Conservation (phyloP, 2,797 vertebrate genomes). For the Streptopelia turtur region DNA sequence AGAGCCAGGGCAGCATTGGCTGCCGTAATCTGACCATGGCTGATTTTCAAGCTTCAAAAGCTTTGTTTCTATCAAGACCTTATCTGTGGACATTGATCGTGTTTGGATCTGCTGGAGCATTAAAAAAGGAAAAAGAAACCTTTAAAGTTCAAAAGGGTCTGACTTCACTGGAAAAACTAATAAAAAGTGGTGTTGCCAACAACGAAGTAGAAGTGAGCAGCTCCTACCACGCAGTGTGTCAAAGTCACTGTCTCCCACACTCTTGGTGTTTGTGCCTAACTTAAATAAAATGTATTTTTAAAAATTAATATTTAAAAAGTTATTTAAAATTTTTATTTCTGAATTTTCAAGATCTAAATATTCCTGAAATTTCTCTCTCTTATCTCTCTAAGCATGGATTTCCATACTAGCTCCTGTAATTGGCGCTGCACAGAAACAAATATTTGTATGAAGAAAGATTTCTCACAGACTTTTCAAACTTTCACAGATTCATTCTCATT, state of each 20-base stretch:
- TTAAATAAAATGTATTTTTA: not conserved
- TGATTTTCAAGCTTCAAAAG: conserved; percentile 46
- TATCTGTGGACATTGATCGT: conserved; percentile 23
- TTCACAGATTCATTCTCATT: not conserved
- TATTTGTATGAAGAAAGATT: not conserved
- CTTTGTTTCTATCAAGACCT: conserved; percentile 15
- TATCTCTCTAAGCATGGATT: not conserved
- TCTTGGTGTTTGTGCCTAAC: not conserved
- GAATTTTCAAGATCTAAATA: not conserved
- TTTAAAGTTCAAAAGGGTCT: conserved; percentile 11
- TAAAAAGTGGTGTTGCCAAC: not conserved
- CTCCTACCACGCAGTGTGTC: not conserved
- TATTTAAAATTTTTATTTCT: not conserved
- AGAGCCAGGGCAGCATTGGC: not conserved
- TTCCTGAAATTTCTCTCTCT: not conserved
- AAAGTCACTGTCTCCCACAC: rapidly evolving
- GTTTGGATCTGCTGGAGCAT: conserved; percentile 33
- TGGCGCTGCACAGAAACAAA: rapidly evolving
- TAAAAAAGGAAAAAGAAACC: not conserved
- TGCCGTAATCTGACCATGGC: not conserved
- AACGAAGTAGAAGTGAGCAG: not conserved
- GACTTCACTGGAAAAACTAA: conserved; percentile 2
- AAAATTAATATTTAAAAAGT: not conserved
- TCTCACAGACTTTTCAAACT: not conserved
- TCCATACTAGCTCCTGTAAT: not conserved